These are phyloP conservation scores for Macropodus opercularis DNA, from an alignment of 2,797 vertebrate species.

Conservation along the genomic window DNA sequence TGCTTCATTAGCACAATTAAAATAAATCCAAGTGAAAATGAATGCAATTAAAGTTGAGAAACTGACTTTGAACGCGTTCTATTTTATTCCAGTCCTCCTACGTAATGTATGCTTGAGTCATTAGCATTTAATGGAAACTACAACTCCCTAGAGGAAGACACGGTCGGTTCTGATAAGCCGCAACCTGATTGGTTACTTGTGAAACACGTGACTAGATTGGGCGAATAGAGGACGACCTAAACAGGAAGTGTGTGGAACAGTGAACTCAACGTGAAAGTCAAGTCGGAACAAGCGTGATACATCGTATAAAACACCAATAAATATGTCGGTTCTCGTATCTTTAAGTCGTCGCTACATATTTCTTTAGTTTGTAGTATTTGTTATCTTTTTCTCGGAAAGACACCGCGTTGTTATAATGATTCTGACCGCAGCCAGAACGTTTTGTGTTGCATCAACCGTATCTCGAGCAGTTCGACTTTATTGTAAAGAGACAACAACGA, in stretches of 20 bases:
- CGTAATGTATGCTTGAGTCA: too few species aligned
- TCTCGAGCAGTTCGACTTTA: slow-evolving; percentile 40
- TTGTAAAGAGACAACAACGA: slow-evolving; percentile 50
- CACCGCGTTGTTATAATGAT: slow-evolving; percentile 46
- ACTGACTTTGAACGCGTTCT: too few species aligned
- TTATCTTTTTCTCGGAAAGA: background rate
- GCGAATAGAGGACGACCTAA: slow-evolving; percentile 45
- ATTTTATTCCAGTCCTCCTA: too few species aligned
- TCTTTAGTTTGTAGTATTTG: background rate
- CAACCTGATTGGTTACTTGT: slow-evolving; percentile 48
- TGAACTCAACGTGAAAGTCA: slow-evolving; percentile 65
- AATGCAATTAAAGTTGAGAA: too few species aligned
- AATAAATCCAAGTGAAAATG: too few species aligned
- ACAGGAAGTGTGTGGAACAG: slow-evolving; percentile 66
- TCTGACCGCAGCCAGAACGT: slow-evolving; percentile 33
- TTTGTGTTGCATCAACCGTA: background rate
- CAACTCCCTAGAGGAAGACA: slow-evolving; percentile 14
- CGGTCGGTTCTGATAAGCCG: fast-evolving
- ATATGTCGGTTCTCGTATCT: background rate
- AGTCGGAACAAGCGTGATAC: background rate
- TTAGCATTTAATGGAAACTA: too few species aligned
- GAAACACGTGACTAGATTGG: slow-evolving; percentile 27
- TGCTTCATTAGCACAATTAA: slow-evolving; percentile 42
- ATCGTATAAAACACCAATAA: background rate
- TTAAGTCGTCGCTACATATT: fast-evolving